Evolutionary conservation across 2,113 vertebrate genomes (phyloP).

Genomic region (Abramis brama): DNA sequence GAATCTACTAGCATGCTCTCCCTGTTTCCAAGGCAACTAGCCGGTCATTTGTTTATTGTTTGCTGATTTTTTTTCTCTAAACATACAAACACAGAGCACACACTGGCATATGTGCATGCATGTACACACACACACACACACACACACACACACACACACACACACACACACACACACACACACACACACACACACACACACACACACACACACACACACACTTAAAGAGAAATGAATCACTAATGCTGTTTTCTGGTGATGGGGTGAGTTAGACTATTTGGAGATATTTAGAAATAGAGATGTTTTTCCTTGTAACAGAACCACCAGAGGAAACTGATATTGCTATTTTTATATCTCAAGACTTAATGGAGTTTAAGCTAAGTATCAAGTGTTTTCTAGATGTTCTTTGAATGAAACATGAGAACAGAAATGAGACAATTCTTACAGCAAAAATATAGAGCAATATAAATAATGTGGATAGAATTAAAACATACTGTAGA

Average conservation of each 20-base stretch:
- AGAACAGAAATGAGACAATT: background rate
- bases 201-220: conserved; percentile 12
- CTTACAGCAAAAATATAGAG: background rate
- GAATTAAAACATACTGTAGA: background rate
- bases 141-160: conserved; percentile 20
- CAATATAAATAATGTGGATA: background rate
- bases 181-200: background rate
- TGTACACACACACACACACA: background rate
- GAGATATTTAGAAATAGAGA: background rate
- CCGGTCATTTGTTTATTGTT: conserved; percentile 55
- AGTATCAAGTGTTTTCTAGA: conserved; percentile 3
- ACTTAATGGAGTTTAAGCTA: background rate
- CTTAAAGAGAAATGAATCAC: conserved; percentile 22
- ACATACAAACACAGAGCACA: conserved; percentile 37
- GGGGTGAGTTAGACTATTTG: background rate
- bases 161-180: conserved; percentile 14
- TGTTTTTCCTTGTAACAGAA: background rate
- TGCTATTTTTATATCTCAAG: background rate
- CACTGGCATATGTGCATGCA: conserved; percentile 1
- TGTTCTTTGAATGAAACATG: background rate
- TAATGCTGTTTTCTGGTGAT: background rate
- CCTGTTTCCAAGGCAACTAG: conserved; percentile 63
- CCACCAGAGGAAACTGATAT: background rate
- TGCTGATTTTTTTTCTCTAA: conserved; percentile 29
- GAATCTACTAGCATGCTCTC: conserved; percentile 47